A percentile compares a stretch with the other conserved stretches of the same genome.
These are phyloP conservation scores for Icerya purchasi DNA, from an alignment of 2,888 invertebrate species.

Conservation along the genomic window DNA sequence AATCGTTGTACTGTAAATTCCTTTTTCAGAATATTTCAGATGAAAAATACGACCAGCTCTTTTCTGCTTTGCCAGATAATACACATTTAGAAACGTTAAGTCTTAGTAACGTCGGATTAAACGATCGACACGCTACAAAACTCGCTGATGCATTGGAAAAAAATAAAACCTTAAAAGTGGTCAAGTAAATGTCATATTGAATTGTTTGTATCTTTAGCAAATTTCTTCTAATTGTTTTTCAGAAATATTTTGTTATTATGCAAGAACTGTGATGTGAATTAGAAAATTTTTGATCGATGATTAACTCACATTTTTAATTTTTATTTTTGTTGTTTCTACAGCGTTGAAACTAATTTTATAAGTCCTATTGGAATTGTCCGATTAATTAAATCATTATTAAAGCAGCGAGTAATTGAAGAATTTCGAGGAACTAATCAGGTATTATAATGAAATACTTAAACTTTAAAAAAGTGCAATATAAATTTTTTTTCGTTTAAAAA, in stretches of 20 bases:
- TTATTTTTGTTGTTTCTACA: slow-evolving; percentile 22
- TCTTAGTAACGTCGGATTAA: slow-evolving; percentile 81
- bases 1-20: no score
- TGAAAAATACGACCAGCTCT: slow-evolving; percentile 76
- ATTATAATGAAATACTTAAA: no score
- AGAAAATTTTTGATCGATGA: slow-evolving; percentile 5
- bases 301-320: neutral
- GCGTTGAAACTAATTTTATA: slow-evolving; percentile 91
- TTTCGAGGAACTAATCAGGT: slow-evolving; percentile 97
- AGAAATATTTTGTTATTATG: neutral
- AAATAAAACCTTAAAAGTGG: slow-evolving; percentile 57
- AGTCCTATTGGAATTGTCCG: slow-evolving; percentile 69
- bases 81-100: slow-evolving; percentile 77
- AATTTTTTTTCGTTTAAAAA: no score
- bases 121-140: slow-evolving; percentile 63
- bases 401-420: slow-evolving; percentile 73
- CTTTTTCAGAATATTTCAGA: slow-evolving; percentile 75
- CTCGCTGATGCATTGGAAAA: slow-evolving; percentile 62
- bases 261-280: neutral
- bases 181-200: slow-evolving; percentile 34
- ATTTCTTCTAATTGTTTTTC: neutral
- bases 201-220: no score
- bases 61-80: slow-evolving; percentile 70
- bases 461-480: no score
- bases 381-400: slow-evolving; percentile 65